Conservation (phyloP, 2,797 vertebrate species). For the Allobates femoralis region DNA sequence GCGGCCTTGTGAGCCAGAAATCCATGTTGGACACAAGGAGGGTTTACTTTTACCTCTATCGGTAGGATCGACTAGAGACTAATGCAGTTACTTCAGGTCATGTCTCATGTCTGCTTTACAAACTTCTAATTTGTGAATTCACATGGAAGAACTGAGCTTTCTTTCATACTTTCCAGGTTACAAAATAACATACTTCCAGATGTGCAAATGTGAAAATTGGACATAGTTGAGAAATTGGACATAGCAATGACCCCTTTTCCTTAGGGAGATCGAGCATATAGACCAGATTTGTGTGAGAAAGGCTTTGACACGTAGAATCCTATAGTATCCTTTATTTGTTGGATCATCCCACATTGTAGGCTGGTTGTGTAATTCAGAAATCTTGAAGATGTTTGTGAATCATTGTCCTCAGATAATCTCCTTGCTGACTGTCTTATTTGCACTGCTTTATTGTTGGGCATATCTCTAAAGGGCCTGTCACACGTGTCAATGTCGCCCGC, state of each 20-base stretch:
- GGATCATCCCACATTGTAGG: neutral
- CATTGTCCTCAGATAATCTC: constrained; percentile 24
- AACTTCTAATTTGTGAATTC: neutral
- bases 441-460: neutral
- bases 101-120: neutral
- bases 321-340: constrained; percentile 2
- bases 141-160: neutral
- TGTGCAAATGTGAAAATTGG: neutral
- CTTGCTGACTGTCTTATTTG: neutral
- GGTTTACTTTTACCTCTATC: neutral
- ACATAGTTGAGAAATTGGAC: neutral
- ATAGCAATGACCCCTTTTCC: neutral
- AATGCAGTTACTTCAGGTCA: neutral
- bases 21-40: neutral
- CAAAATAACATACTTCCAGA: neutral
- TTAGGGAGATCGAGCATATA: neutral
- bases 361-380: constrained; percentile 8
- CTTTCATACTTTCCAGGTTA: neutral
- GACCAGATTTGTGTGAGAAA: neutral
- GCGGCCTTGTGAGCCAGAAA: neutral
- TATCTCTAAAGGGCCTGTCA: no score
- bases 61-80: neutral
- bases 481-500: no score
- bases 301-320: neutral
- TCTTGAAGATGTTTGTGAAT: neutral